Evolutionary conservation across 2,797 vertebrate genomes (phyloP), one percentile per base, ranked within the genome.

Genomic region (Cottoperca gobio): DNA sequence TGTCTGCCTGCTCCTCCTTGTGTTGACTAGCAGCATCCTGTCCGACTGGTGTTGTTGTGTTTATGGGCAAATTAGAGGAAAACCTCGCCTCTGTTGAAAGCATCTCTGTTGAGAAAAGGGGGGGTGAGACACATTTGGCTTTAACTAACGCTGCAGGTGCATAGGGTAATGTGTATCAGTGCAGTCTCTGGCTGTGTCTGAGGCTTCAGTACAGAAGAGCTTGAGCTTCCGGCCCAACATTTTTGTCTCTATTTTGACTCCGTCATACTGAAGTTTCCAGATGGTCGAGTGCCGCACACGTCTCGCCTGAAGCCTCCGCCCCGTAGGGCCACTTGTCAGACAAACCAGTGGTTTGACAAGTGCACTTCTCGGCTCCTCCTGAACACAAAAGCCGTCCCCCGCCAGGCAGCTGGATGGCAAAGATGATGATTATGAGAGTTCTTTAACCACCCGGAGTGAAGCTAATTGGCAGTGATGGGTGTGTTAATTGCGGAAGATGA

Each of bases 401-500:
- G 58, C 68, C 70, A 62, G 61, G 83, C 84, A 88, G 84, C 84
- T 86, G 88, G 80, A 81, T 84, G 85, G 76, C 73, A 52, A 66
- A 68, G 73, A 79, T 66, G 89, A 89, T 89, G 77, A 88, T 89
- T 70, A 90, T 75, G 86, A 92, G 86, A 74, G 78, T 84, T 89
- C 90, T 87, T 93, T 91, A 90, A 88, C 88, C 89, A 78, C 91
- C 91, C 72, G 57, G 66, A 77, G 88, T 86, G 91, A 90, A 82
- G 86, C 87, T 94, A 93, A 95, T 94, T 93, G 89, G 87, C 88
- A 78, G 82, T 89, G 92, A 93, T 83, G 88, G 91, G 84, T 90
- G 84, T 89, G 90, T 93, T 94, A 95, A 94, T 94, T 93, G 89
- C 86, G 26, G 85, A 80, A 79, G 87, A 86, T 83, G 90, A 88